Conservation (phyloP, 1,140 invertebrate species). For the Brachionus rubens region DNA sequence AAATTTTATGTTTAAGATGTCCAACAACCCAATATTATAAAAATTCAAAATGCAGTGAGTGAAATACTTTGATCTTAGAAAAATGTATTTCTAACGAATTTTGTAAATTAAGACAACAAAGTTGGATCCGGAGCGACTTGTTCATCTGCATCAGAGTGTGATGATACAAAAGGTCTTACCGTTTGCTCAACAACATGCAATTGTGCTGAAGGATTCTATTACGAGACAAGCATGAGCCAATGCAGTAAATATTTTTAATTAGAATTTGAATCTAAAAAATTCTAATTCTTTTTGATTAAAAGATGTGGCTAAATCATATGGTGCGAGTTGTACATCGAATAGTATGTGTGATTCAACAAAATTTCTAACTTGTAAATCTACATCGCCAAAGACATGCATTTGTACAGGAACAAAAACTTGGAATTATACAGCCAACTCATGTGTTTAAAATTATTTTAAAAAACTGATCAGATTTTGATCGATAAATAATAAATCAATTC, state of each 20-base stretch:
- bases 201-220: too few relatives aligned
- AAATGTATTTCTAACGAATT: too few relatives aligned
- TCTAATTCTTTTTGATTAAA: not conserved
- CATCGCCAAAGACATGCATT: not conserved
- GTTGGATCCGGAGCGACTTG: not conserved
- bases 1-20: not conserved
- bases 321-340: not conserved
- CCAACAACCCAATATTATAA: not conserved
- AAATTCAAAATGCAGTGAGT: not conserved
- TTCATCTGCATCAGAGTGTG: not conserved
- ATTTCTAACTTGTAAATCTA: not conserved
- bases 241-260: too few relatives aligned
- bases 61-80: too few relatives aligned
- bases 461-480: too few relatives aligned
- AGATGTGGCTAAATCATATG: constrained; percentile 23
- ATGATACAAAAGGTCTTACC: constrained; percentile 7
- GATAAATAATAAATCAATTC: too few relatives aligned
- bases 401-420: not conserved
- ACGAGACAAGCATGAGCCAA: too few relatives aligned
- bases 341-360: not conserved
- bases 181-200: not conserved
- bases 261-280: too few relatives aligned
- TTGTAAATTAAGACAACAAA: too few relatives aligned
- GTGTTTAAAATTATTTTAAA: too few relatives aligned
- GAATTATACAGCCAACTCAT: not conserved